A percentile compares a stretch with the other conserved stretches of the same genome.
Evolutionary conservation across 2,888 invertebrate species (phyloP).

Genomic region (Rhabditoides inermis): DNA sequence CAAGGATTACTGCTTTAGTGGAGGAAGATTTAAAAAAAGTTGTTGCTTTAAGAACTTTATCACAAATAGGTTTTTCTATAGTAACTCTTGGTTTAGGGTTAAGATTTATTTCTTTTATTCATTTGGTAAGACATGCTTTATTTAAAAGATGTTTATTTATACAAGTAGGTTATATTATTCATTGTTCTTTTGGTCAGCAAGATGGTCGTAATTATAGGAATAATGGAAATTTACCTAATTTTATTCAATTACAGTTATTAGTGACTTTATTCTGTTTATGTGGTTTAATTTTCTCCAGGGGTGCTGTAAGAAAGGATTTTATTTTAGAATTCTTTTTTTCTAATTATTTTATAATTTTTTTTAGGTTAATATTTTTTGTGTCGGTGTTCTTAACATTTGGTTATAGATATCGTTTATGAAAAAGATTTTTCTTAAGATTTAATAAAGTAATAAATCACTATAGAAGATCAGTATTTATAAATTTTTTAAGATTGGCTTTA

Average conservation of each 20-base stretch:
- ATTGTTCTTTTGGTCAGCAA: conserved; percentile 38
- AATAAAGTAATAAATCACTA: conserved; percentile 26
- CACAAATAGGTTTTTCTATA: conserved; percentile 36
- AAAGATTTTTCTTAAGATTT: conserved; percentile 32
- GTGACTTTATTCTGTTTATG: conserved; percentile 37
- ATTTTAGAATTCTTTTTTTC: conserved; percentile 34
- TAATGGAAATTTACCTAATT: conserved; percentile 27
- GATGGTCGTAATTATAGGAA: conserved; percentile 37
- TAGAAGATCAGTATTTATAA: conserved; percentile 26
- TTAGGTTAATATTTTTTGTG: conserved; percentile 30
- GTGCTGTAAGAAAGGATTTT: conserved; percentile 36
- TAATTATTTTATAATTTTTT: conserved; percentile 25
- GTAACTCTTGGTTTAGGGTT: conserved; percentile 28
- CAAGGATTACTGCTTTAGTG: conserved; percentile 25
- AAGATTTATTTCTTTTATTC: conserved; percentile 50
- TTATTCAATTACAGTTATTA: conserved; percentile 30
- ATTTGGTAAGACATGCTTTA: conserved; percentile 36
- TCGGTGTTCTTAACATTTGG: conserved; percentile 36
- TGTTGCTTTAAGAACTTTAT: conserved; percentile 33
- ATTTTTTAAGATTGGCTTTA: conserved; percentile 29
- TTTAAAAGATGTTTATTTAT: conserved; percentile 39
- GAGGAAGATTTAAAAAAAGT: conserved; percentile 36
- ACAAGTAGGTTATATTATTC: conserved; percentile 37
- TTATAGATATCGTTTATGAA: conserved; percentile 37
- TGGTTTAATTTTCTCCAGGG: conserved; percentile 36